Percentiles rank a stretch among this genome's conserved stretches.
Evolutionary conservation across 2,888 invertebrate genomes (phyloP).

Genomic region (Nomada hirtipes): DNA sequence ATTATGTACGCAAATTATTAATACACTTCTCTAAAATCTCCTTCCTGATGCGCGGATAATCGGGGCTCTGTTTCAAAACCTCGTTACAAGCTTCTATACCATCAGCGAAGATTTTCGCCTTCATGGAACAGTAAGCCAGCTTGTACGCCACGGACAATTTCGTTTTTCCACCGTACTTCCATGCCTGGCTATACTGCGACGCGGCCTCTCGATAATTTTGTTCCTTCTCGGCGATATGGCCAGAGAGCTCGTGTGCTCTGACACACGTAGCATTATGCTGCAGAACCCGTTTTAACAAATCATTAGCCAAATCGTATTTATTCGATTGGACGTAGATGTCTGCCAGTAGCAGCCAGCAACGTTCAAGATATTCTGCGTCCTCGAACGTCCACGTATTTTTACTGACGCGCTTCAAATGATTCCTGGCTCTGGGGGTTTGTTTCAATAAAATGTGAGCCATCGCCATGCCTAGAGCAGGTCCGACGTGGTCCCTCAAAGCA

Average conservation of each 20-base stretch:
- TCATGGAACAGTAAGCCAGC: slow-evolving; percentile 95
- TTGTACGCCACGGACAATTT: slow-evolving; percentile 96
- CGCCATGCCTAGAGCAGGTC: slow-evolving; percentile 93
- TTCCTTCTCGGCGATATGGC: slow-evolving; percentile 95
- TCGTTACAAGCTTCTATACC: slow-evolving; percentile 96
- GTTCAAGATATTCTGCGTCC: slow-evolving; percentile 97
- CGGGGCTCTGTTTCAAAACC: slow-evolving; percentile 92
- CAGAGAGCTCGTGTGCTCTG: slow-evolving; percentile 93
- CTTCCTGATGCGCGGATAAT: slow-evolving; percentile 95
- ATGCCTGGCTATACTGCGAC: slow-evolving; percentile 93
- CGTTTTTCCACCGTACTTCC: slow-evolving; percentile 92
- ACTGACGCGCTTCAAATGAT: slow-evolving; percentile 95
- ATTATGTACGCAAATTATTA: slow-evolving; percentile 89
- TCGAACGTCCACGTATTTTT: slow-evolving; percentile 96
- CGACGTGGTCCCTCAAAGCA: slow-evolving; percentile 91
- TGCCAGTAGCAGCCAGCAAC: slow-evolving; percentile 97
- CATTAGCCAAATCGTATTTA: slow-evolving; percentile 94
- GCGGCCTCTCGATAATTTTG: slow-evolving; percentile 95
- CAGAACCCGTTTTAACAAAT: slow-evolving; percentile 91
- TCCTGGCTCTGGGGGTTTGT: slow-evolving; percentile 95
- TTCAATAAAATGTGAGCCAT: slow-evolving; percentile 94
- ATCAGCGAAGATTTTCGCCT: slow-evolving; percentile 94
- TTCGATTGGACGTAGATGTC: slow-evolving; percentile 94
- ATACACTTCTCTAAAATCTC: slow-evolving; percentile 97
- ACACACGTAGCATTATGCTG: slow-evolving; percentile 95